Conservation (phyloP, 2,888 invertebrate genomes). For the Lycia hirtaria region DNA sequence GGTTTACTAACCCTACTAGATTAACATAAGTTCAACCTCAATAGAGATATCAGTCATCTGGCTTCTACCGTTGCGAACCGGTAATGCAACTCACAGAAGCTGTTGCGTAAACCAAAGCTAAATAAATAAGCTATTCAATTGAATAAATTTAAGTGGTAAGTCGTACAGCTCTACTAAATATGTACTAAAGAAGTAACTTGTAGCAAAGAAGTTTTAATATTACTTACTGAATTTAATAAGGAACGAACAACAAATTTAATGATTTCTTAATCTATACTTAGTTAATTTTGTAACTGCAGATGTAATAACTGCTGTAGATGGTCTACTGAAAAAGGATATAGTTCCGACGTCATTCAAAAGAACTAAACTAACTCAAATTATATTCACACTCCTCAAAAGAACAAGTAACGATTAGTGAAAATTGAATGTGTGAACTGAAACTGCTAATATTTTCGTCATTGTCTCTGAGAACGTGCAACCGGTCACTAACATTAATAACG, state of each 20-base stretch:
- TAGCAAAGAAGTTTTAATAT: not conserved
- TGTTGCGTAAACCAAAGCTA: slow-evolving; percentile 6
- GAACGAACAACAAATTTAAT: not conserved
- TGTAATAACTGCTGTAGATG: not conserved
- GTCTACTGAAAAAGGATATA: not conserved
- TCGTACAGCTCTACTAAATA: too few relatives aligned
- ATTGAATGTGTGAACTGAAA: not conserved
- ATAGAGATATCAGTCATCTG: slow-evolving; percentile 7
- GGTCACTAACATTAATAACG: not conserved
- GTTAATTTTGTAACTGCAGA: too few relatives aligned
- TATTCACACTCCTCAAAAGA: slow-evolving; percentile 2
- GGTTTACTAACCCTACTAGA: not conserved
- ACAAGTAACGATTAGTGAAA: not conserved
- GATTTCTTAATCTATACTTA: not conserved
- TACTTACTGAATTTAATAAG: not conserved
- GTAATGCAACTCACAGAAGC: slow-evolving; percentile 1
- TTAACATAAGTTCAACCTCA: not conserved
- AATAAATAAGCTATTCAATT: slow-evolving; percentile 6
- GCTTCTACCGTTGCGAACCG: slow-evolving; percentile 17
- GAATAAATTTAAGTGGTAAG: not conserved
- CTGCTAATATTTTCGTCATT: slow-evolving; percentile 11
- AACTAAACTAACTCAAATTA: not conserved
- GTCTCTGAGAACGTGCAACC: not conserved
- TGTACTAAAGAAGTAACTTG: too few relatives aligned
- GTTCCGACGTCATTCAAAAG: not conserved